Conservation (phyloP, 2,113 vertebrate species). For the Cnemophilus loriae region DNA sequence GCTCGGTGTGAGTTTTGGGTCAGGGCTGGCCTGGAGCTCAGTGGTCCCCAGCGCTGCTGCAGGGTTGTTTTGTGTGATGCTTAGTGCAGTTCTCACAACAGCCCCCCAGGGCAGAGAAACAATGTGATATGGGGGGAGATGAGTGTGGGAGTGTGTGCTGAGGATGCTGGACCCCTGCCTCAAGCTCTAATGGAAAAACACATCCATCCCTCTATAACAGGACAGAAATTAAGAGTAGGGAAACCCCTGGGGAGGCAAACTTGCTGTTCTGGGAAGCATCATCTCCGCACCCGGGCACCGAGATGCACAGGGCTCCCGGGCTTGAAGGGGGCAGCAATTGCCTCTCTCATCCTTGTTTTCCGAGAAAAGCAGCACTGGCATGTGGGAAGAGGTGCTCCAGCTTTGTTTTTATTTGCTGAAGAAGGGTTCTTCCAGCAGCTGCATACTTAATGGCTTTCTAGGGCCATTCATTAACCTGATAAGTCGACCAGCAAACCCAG, state of each 20-base stretch:
- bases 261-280: background rate
- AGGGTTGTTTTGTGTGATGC: background rate
- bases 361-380: background rate
- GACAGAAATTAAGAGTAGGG: background rate
- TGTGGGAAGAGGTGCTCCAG: background rate
- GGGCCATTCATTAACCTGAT: background rate
- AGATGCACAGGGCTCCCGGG: background rate
- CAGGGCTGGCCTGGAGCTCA: background rate
- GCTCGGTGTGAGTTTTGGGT: background rate
- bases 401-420: background rate
- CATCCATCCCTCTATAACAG: fast-evolving
- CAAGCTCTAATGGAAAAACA: background rate
- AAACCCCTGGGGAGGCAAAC: background rate
- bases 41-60: background rate
- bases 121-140: fast-evolving
- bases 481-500: background rate
- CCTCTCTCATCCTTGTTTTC: background rate
- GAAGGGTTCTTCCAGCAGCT: background rate
- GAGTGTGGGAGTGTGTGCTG: background rate
- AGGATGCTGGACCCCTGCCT: fast-evolving
- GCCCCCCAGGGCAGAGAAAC: background rate
- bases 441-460: background rate
- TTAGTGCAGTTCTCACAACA: background rate
- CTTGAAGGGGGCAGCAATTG: background rate
- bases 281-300: background rate